Evolutionary conservation across 2,888 invertebrate genomes (phyloP).

Genomic region (Reticulitermes lucifugus): DNA sequence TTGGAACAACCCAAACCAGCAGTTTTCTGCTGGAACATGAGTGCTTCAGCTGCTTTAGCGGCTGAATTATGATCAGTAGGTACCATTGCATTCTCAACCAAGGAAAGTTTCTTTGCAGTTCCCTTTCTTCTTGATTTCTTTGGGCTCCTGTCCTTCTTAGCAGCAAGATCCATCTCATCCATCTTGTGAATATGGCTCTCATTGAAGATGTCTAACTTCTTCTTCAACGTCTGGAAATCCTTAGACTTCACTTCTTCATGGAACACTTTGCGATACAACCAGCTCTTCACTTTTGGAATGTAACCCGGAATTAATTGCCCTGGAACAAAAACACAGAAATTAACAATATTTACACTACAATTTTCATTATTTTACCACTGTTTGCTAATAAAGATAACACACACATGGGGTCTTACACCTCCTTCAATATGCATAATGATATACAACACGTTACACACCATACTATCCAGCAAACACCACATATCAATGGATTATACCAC

Average conservation of each 20-base stretch:
- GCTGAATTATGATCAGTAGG: constrained; percentile 31
- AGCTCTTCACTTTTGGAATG: constrained; percentile 55
- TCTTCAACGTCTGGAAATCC: constrained; percentile 47
- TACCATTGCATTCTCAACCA: constrained; percentile 31
- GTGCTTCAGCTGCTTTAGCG: constrained; percentile 40
- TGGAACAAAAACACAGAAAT: constrained; percentile 17
- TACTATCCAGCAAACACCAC: no score
- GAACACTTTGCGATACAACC: constrained; percentile 57
- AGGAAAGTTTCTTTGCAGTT: constrained; percentile 47
- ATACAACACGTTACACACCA: no score
- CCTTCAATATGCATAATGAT: not conserved
- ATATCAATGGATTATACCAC: no score
- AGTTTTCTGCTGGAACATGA: constrained; percentile 46
- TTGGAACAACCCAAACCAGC: constrained; percentile 38
- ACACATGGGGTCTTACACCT: no score
- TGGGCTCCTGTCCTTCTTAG: constrained; percentile 32
- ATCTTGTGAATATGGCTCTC: constrained; percentile 40
- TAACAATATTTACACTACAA: not conserved
- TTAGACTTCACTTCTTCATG: constrained; percentile 54
- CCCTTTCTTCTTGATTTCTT: constrained; percentile 50
- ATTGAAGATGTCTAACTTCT: constrained; percentile 43
- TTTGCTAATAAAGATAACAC: no score
- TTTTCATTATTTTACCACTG: not conserved
- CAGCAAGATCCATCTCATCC: constrained; percentile 34
- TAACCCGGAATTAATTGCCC: constrained; percentile 46